Evolutionary conservation across 2,888 invertebrate genomes (phyloP), one percentile per base, ranked within the genome.

Genomic region (Rugalucina vietnamica): DNA sequence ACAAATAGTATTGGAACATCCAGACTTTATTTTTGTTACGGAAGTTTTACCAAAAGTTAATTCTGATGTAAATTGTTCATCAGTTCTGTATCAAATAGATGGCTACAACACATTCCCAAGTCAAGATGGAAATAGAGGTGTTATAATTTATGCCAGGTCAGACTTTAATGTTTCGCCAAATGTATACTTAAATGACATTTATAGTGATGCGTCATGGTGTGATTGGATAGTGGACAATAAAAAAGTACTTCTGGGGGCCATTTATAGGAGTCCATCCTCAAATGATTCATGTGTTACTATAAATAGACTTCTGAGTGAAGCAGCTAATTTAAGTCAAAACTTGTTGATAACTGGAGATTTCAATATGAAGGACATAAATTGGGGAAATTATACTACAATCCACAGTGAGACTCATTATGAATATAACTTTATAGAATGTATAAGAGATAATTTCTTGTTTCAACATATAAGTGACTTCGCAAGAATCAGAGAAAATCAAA

Each of bases 21-120:
- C 80, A 54, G 80, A 81, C 36, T 71, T 76, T 50, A 76, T 81
- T 27, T 76, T 81, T 76, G 54, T 81, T 8, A 81, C 70, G 24
- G 80, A 76, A 36, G 76, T 81, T 37, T 70, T 71, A 60, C 72
- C 77, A 2, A 77, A 77, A 24, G 24, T 14, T 50, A 32, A n/a
- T 18, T 21, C 32, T 73, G 73, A 73, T 73, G 49, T 73, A 50
- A n/a, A 34, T 8, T 78, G 69, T 54, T 78, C 70, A 36, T 80
- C 80, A 24, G 49, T 69, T 5, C 50, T 80, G 37, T 75, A 43
- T 80, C 69, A 75, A 12, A 50, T 80, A 34, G 75, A 80, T 50
- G 74, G 80, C n/a, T 80, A 74, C 29, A 50, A 65, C 14, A 34
- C 70, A n/a, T 75, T 75, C 24, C 74, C 74, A 60, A 80, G 74